Percentiles rank a stretch among this genome's conserved stretches.
phyloP scores from a whole-genome alignment of 2,797 vertebrate species.

The Botia almorhae region DNA sequence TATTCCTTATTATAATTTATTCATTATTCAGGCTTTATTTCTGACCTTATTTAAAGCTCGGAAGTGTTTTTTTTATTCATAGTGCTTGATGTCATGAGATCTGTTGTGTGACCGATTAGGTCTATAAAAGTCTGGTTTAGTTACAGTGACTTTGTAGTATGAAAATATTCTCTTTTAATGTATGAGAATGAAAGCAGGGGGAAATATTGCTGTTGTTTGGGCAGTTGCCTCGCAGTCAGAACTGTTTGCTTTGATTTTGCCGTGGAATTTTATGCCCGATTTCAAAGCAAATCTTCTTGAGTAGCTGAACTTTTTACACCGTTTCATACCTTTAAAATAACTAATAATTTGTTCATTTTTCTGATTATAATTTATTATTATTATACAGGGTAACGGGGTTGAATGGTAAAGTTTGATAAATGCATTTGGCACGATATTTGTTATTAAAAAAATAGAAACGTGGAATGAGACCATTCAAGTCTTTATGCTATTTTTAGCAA shows the following conservation, averaged over 20 bases:
- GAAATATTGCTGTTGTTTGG: slow-evolving; percentile 29
- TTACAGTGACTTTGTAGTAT: background rate
- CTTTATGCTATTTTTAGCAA: too few species aligned
- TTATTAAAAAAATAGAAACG: too few species aligned
- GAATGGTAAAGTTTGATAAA: too few species aligned
- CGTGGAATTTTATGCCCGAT: slow-evolving; percentile 24
- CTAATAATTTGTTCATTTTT: background rate
- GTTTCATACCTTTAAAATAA: background rate
- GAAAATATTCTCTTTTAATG: background rate
- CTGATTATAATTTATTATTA: background rate
- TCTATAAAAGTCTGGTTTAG: background rate
- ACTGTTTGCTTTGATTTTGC: slow-evolving; percentile 37
- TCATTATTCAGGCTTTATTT: background rate
- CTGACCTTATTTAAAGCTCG: background rate
- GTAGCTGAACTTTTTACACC: background rate
- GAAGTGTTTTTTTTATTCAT: background rate
- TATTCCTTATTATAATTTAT: background rate
- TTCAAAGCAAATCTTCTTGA: slow-evolving; percentile 37
- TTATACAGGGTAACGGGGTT: too few species aligned
- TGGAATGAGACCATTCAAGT: too few species aligned
- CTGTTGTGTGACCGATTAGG: too few species aligned
- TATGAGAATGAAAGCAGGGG: slow-evolving; percentile 8
- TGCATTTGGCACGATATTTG: too few species aligned
- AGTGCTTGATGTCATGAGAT: background rate
- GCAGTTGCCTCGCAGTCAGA: slow-evolving; percentile 21